These are phyloP conservation scores for Axis porcinus DNA, from an alignment of 2,113 vertebrate species.

Conservation along the genomic window DNA sequence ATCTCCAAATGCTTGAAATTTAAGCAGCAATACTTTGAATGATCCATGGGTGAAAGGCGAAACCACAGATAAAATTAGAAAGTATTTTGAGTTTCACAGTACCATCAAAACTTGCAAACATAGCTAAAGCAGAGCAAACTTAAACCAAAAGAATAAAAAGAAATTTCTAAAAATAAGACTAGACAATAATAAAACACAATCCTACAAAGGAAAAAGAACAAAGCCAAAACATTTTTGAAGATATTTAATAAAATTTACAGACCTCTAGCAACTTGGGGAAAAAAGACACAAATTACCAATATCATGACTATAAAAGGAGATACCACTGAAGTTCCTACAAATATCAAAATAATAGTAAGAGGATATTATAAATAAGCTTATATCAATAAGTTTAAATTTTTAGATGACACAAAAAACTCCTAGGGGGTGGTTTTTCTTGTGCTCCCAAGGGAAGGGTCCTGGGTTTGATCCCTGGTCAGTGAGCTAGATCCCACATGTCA, in stretches of 20 bases:
- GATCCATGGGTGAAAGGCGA: neutral
- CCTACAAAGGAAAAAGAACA: neutral
- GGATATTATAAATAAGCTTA: neutral
- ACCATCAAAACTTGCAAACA: neutral
- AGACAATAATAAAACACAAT: neutral
- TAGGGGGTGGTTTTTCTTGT: neutral
- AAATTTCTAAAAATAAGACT: neutral
- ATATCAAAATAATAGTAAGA: neutral
- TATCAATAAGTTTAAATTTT: neutral
- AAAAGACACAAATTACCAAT: neutral
- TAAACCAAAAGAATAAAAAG: neutral
- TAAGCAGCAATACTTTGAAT: neutral
- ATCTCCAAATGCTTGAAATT: neutral
- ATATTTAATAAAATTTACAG: neutral
- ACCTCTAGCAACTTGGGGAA: neutral
- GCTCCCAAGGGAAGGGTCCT: neutral
- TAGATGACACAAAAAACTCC: neutral
- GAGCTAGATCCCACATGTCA: neutral
- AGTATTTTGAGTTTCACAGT: neutral
- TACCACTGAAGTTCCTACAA: neutral
- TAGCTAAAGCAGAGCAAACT: neutral
- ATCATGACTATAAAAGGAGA: neutral
- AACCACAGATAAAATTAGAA: neutral
- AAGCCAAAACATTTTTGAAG: neutral
- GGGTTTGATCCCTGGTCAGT: neutral